Percentiles rank a stretch among this genome's conserved stretches.
Conservation (phyloP, 2,113 vertebrate genomes). For the Anarrhichthys ocellatus region DNA sequence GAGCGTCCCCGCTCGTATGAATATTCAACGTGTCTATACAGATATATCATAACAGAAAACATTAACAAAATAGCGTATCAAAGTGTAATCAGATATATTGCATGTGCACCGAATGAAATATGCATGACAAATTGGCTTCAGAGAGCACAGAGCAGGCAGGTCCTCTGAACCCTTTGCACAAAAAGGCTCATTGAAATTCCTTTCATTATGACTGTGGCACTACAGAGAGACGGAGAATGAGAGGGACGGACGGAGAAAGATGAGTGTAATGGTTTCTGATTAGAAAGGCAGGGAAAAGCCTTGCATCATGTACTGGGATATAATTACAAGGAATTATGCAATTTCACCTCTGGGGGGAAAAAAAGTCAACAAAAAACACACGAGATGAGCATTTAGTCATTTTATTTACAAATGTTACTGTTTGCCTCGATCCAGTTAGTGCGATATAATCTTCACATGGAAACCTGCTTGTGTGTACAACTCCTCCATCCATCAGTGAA, state of each 20-base stretch:
- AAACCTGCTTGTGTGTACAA: slow-evolving; percentile 55
- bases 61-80: slow-evolving; percentile 60
- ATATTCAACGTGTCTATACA: slow-evolving; percentile 65
- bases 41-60: slow-evolving; percentile 53
- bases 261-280: slow-evolving; percentile 63
- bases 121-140: slow-evolving; percentile 77
- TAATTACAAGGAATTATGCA: slow-evolving; percentile 29
- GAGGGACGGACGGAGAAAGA: slow-evolving; percentile 49
- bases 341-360: not conserved
- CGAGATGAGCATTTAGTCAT: slow-evolving; percentile 58
- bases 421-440: slow-evolving; percentile 55
- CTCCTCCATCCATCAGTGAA: slow-evolving; percentile 57
- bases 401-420: slow-evolving; percentile 86
- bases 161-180: slow-evolving; percentile 73
- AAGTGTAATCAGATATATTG: slow-evolving; percentile 73
- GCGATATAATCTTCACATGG: slow-evolving; percentile 54
- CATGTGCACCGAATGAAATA: slow-evolving; percentile 68
- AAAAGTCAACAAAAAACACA: slow-evolving; percentile 18
- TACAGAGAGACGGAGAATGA: slow-evolving; percentile 37
- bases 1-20: slow-evolving; percentile 33
- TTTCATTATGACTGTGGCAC: slow-evolving; percentile 63
- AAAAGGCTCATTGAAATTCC: slow-evolving; percentile 77
- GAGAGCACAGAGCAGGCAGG: slow-evolving; percentile 68
- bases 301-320: slow-evolving; percentile 48
- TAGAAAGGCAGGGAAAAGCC: slow-evolving; percentile 43